Evolutionary conservation across 2,113 vertebrate species (phyloP).

Genomic region (Egretta garzetta): DNA sequence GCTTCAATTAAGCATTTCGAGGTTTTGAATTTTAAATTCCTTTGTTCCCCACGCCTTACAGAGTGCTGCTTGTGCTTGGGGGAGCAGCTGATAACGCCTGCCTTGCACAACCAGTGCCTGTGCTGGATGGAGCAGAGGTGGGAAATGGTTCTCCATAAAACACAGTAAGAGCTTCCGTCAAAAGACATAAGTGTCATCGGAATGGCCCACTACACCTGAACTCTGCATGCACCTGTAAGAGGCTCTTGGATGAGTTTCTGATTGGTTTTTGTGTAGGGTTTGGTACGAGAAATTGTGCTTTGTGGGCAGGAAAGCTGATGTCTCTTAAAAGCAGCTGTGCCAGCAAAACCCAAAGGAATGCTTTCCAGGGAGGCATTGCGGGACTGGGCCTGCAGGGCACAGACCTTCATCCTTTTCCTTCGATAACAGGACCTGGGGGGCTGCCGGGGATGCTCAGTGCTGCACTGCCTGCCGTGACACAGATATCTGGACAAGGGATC

Average conservation of each 20-base stretch:
- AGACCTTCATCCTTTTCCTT: background rate
- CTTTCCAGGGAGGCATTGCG: background rate
- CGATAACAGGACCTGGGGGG: background rate
- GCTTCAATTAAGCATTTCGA: background rate
- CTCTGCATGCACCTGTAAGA: no score
- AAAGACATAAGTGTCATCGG: background rate
- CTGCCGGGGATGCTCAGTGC: background rate
- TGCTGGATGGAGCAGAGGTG: background rate
- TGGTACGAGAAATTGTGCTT: background rate
- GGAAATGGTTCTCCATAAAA: background rate
- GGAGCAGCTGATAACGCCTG: background rate
- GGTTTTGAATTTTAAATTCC: background rate
- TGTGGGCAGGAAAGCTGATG: background rate
- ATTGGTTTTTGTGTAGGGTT: background rate
- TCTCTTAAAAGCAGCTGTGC: background rate
- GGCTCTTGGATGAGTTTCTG: background rate
- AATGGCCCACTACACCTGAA: background rate
- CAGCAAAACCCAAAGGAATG: background rate
- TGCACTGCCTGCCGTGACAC: background rate
- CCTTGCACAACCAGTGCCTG: background rate
- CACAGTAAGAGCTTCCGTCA: background rate
- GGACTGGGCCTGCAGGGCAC: background rate
- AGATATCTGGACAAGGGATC: background rate
- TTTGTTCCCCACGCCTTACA: background rate
- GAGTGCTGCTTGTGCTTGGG: background rate